Evolutionary conservation across 1,140 invertebrate genomes (phyloP).

Genomic region (Drosophila watanabei): DNA sequence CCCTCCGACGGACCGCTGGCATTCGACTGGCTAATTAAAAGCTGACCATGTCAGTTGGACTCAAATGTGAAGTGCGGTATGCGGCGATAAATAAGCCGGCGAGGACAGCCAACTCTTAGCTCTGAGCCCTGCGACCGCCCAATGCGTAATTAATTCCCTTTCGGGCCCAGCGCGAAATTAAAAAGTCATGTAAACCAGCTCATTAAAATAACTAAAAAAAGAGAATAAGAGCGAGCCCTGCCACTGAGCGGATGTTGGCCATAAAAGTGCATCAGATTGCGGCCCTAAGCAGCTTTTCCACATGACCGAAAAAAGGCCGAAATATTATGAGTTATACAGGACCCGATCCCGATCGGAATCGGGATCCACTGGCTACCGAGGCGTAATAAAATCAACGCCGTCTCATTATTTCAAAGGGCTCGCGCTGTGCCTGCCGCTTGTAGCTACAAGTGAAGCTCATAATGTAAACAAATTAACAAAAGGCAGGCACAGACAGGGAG

Average conservation of each 20-base stretch:
- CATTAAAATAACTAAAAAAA: slow-evolving; percentile 83
- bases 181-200: slow-evolving; percentile 85
- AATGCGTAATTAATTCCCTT: slow-evolving; percentile 85
- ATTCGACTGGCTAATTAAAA: slow-evolving; percentile 73
- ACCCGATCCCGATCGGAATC: slow-evolving; percentile 1
- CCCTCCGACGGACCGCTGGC: slow-evolving; percentile 22
- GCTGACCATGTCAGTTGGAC: slow-evolving; percentile 80
- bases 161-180: slow-evolving; percentile 83
- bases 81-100: slow-evolving; percentile 72
- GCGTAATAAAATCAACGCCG: slow-evolving; percentile 79
- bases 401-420: slow-evolving; percentile 79
- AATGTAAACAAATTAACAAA: slow-evolving; percentile 85
- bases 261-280: slow-evolving; percentile 63
- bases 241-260: slow-evolving; percentile 62
- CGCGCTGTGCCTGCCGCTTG: slow-evolving; percentile 69
- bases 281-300: slow-evolving; percentile 69
- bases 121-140: slow-evolving; percentile 74
- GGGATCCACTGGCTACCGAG: slow-evolving; percentile 19
- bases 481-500: slow-evolving; percentile 19
- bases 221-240: slow-evolving; percentile 9
- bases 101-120: slow-evolving; percentile 39
- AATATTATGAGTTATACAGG: slow-evolving; percentile 67
- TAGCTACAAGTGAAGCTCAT: slow-evolving; percentile 83
- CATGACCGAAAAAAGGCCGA: slow-evolving; percentile 49
- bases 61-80: slow-evolving; percentile 81